phyloP scores from a whole-genome alignment of 2,113 vertebrate genomes.

The Campylomormyrus numenius region DNA sequence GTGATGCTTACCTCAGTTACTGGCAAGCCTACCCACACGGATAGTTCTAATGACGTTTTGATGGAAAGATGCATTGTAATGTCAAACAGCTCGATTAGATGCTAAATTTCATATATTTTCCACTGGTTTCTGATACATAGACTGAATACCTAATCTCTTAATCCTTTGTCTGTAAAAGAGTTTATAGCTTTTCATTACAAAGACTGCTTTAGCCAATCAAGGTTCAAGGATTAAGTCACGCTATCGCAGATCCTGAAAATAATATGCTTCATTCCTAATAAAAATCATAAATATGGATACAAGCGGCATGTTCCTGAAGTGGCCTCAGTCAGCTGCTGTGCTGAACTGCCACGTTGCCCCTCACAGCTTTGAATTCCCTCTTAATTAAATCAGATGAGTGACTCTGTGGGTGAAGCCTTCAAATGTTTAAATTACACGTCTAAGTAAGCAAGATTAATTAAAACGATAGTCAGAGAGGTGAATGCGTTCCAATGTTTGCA shows the following conservation, averaged over 20 bases:
- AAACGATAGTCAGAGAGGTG: conserved; percentile 63
- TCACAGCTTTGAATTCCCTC: conserved; percentile 29
- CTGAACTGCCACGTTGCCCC: background rate
- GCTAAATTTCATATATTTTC: background rate
- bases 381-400: conserved; percentile 36
- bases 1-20: background rate
- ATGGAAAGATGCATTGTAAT: background rate
- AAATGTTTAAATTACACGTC: conserved; percentile 71
- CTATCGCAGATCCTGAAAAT: background rate
- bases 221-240: background rate
- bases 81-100: background rate
- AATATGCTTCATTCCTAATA: conserved; percentile 2
- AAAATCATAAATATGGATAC: background rate
- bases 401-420: conserved; percentile 44
- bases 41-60: background rate
- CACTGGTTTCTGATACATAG: background rate
- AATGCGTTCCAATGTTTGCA: conserved; percentile 56
- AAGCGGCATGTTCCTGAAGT: background rate
- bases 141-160: background rate
- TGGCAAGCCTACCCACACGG: background rate
- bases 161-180: background rate
- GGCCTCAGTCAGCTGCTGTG: background rate
- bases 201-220: background rate
- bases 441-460: conserved; percentile 73
- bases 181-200: background rate